Conservation (phyloP, 2,797 vertebrate genomes). For the Morelia viridis region DNA sequence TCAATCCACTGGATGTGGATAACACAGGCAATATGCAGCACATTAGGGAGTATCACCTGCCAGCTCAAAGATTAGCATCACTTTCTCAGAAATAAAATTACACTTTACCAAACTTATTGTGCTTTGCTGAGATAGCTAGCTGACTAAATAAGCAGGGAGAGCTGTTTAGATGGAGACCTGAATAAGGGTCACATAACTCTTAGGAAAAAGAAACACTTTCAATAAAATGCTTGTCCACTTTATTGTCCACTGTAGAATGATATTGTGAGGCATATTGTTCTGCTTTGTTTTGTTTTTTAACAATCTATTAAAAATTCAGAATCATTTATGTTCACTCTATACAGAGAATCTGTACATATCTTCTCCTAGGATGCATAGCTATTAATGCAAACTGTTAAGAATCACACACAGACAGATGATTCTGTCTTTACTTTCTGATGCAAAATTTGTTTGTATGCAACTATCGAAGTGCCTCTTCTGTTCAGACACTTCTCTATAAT, state of each 20-base stretch:
- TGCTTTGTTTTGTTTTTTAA: background rate
- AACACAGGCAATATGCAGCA: constrained; percentile 51
- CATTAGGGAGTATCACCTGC: constrained; percentile 54
- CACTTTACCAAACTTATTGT: fast-evolving
- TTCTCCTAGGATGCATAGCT: too few species aligned
- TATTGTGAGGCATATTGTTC: background rate
- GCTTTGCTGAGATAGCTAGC: background rate
- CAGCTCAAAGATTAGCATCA: constrained; percentile 11
- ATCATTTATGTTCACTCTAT: background rate
- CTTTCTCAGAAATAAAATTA: constrained; percentile 16
- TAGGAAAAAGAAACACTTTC: background rate
- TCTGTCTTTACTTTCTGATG: background rate
- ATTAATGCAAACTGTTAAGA: background rate
- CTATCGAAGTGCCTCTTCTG: background rate
- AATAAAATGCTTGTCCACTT: background rate
- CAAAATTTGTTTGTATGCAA: background rate
- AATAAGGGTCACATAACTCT: background rate
- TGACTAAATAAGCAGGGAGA: background rate
- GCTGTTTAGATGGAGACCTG: background rate
- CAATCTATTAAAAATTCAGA: background rate
- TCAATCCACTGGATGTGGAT: constrained; percentile 53
- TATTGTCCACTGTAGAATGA: background rate
- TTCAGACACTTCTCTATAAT: background rate
- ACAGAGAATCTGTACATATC: background rate
- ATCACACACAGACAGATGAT: background rate